A percentile compares a stretch with the other conserved stretches of the same genome.
Evolutionary conservation across 2,888 invertebrate species (phyloP).

Genomic region (Malacosoma neustria): DNA sequence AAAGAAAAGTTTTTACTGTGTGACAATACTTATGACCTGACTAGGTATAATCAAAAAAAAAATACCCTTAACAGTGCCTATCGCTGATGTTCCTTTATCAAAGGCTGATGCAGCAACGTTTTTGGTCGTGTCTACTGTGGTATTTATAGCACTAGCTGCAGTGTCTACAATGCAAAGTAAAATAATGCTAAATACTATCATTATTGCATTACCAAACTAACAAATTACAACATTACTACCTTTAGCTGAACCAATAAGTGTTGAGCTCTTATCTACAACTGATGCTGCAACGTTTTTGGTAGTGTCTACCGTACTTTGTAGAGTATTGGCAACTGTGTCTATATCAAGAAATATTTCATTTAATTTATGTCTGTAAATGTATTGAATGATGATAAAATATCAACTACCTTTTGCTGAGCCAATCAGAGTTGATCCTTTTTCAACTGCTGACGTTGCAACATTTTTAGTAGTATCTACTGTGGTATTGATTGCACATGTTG

Average conservation of each 20-base stretch:
- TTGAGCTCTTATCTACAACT: slow-evolving; percentile 35
- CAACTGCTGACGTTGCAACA: slow-evolving; percentile 24
- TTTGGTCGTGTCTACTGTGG: slow-evolving; percentile 36
- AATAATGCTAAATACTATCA: slow-evolving; percentile 1
- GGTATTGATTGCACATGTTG: slow-evolving; percentile 20
- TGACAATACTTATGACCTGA: too few relatives aligned
- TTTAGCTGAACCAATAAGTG: slow-evolving; percentile 27
- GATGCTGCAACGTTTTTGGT: slow-evolving; percentile 34
- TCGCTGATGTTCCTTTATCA: slow-evolving; percentile 27
- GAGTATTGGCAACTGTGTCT: slow-evolving; percentile 30
- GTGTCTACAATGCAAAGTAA: slow-evolving; percentile 22
- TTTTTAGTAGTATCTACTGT: slow-evolving; percentile 30
- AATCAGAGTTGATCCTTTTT: slow-evolving; percentile 28
- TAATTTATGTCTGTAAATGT: too few relatives aligned
- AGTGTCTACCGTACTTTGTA: slow-evolving; percentile 29
- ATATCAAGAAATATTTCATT: slow-evolving; percentile 3
- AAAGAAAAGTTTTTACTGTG: too few relatives aligned
- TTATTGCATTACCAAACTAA: neutral
- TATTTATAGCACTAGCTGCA: slow-evolving; percentile 24
- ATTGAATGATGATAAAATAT: too few relatives aligned
- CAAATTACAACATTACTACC: slow-evolving; percentile 10
- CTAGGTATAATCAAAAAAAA: neutral
- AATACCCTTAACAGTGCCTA: slow-evolving; percentile 29
- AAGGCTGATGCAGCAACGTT: slow-evolving; percentile 30
- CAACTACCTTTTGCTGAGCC: slow-evolving; percentile 32